Percentiles rank a stretch among this genome's conserved stretches.
These are phyloP conservation scores for Parauchenoglanis ngamensis DNA, from an alignment of 2,797 vertebrate genomes.

Conservation along the genomic window DNA sequence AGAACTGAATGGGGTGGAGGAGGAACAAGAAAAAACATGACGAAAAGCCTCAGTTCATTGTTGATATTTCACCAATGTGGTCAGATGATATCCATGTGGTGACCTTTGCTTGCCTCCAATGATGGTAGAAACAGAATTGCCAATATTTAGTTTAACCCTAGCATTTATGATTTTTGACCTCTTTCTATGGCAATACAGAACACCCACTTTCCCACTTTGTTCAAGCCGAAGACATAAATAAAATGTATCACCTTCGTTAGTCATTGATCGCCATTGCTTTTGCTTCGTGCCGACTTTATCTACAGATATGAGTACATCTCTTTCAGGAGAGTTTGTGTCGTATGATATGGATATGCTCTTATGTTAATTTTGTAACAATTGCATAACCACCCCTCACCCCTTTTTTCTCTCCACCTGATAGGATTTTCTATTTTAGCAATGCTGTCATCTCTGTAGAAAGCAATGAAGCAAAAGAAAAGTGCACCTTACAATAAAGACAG, in stretches of 20 bases:
- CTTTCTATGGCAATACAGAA: not conserved
- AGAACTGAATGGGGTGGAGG: not conserved
- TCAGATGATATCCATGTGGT: conserved; percentile 10
- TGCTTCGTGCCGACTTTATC: not conserved
- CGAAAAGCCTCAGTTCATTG: not conserved
- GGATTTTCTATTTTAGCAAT: not conserved
- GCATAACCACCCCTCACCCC: not conserved
- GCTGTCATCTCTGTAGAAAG: not conserved
- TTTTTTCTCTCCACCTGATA: not conserved
- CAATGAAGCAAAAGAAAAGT: not conserved
- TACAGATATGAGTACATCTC: not conserved
- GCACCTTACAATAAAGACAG: not conserved
- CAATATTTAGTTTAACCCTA: not conserved
- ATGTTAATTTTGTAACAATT: not conserved
- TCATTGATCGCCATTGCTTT: not conserved
- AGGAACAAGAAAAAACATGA: not conserved
- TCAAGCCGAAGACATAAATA: not conserved
- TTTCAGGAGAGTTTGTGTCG: not conserved
- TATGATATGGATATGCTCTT: not conserved
- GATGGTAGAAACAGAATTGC: not conserved
- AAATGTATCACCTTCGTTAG: not conserved
- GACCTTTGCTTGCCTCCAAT: not conserved
- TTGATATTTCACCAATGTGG: not conserved
- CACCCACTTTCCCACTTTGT: not conserved
- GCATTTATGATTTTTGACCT: not conserved